Percentiles rank a stretch among this genome's conserved stretches.
Conservation (phyloP, 2,888 invertebrate genomes). For the Harpalus rufipes region DNA sequence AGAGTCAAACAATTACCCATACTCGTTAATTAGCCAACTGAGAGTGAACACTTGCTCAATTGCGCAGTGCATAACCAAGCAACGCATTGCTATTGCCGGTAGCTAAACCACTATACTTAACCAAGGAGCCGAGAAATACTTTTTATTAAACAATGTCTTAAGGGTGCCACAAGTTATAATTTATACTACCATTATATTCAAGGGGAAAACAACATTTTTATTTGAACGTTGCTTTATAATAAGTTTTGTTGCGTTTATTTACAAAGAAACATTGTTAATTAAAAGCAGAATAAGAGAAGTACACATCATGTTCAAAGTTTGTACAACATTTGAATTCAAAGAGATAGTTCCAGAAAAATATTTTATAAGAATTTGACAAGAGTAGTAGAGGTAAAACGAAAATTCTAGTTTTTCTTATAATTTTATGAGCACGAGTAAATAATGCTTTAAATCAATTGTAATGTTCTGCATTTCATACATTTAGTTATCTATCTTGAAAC, state of each 20-base stretch:
- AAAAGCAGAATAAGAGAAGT: not conserved
- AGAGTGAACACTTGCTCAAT: conserved; percentile 18
- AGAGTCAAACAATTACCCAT: conserved; percentile 64
- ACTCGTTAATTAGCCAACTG: conserved; percentile 63
- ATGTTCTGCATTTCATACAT: not conserved
- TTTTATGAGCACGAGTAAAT: too few relatives aligned
- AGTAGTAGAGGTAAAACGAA: too few relatives aligned
- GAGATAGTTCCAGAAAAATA: too few relatives aligned
- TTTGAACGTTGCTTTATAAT: not conserved
- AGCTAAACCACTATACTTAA: not conserved
- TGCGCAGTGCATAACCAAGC: not conserved
- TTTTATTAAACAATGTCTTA: not conserved
- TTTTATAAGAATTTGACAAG: too few relatives aligned
- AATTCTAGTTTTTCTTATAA: too few relatives aligned
- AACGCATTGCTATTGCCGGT: not conserved
- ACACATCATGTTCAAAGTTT: too few relatives aligned
- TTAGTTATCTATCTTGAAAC: too few relatives aligned
- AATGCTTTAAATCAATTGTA: too few relatives aligned
- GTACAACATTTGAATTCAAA: too few relatives aligned
- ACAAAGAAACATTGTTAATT: not conserved
- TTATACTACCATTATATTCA: conserved; percentile 3
- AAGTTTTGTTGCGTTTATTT: conserved; percentile 1
- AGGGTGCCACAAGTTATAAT: not conserved
- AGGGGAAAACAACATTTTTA: not conserved
- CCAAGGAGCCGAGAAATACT: not conserved